Conservation (phyloP, 2,113 vertebrate species). For the Aegotheles bennettii region DNA sequence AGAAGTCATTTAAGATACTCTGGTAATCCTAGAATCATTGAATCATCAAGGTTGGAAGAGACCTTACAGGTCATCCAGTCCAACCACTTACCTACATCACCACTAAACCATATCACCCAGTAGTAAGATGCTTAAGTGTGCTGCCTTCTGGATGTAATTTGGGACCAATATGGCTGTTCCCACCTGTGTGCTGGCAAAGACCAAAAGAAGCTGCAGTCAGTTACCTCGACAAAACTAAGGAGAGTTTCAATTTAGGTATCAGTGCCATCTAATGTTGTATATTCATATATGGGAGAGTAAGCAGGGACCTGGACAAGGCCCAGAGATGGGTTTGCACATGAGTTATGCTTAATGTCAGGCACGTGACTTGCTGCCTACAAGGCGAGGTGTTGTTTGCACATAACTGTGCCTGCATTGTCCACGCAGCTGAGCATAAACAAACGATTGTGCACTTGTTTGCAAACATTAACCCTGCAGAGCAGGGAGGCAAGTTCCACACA, state of each 20-base stretch:
- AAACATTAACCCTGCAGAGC: not conserved
- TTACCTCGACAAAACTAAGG: not conserved
- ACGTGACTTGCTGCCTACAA: slow-evolving; percentile 34
- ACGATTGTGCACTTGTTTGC: not conserved
- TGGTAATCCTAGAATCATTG: too few species aligned
- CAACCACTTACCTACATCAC: too few species aligned
- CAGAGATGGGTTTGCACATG: slow-evolving; percentile 33
- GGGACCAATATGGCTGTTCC: not conserved
- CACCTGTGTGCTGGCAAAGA: not conserved
- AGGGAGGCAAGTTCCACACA: not conserved
- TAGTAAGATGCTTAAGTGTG: not conserved
- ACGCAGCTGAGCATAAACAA: slow-evolving; percentile 13
- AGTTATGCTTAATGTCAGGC: not conserved
- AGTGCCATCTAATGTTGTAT: not conserved
- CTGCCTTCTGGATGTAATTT: not conserved
- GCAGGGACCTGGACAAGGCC: not conserved
- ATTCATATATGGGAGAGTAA: not conserved
- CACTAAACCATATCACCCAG: too few species aligned
- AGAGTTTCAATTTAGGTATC: not conserved
- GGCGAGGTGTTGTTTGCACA: slow-evolving; percentile 4
- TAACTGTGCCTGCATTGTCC: slow-evolving; percentile 24
- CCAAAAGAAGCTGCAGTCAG: not conserved
- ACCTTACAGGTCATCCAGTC: too few species aligned
- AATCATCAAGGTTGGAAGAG: too few species aligned
- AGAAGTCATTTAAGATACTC: not conserved